Evolutionary conservation across 2,888 invertebrate genomes (phyloP), one percentile per base, ranked within the genome.

Genomic region (Incurvaria masculella): DNA sequence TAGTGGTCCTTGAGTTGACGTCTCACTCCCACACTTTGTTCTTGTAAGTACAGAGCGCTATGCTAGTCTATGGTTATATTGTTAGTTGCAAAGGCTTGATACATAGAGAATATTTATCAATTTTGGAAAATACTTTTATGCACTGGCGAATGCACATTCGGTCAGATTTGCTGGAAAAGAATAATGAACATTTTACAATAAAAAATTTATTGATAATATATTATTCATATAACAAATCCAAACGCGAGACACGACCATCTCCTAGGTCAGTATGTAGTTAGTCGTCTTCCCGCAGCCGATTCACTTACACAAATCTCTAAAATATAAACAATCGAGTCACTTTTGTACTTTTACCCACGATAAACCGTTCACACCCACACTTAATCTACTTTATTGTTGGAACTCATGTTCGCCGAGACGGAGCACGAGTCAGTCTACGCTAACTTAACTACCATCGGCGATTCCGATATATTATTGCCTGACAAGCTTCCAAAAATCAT

Each of bases 161-260:
- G n/a, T n/a, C n/a, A n/a, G n/a, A n/a, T n/a, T n/a, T n/a, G n/a
- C n/a, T n/a, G n/a, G n/a, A 8, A n/a, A 42, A 43, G 49, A 45
- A 56, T 54, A 52, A 46, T 39, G 45, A 45, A 54, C 57, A 58
- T 55, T 66, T 69, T 72, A 72, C 64, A 67, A 70, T 73, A 74
- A 71, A 76, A 75, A 72, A 72, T 72, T 68, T 76, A 76, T 74
- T 76, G 72, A 75, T 75, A 74, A 74, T 72, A 71, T 73, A 68
- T 68, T 69, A 68, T 70, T 68, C 6, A 33, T 67, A 68, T 72
- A 76, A 76, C 75, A 75, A 73, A 68, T 64, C 61, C 61, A 65
- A 68, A 62, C 56, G 58, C 62, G 58, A 58, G 55, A n/a, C 33
- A n/a, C 14, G 33, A 33, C 33, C 33, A n/a, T 33, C 33, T 8